A percentile compares a stretch with the other conserved stretches of the same genome.
Evolutionary conservation across 2,888 invertebrate species (phyloP).

Genomic region (Agonopterix heracliana): DNA sequence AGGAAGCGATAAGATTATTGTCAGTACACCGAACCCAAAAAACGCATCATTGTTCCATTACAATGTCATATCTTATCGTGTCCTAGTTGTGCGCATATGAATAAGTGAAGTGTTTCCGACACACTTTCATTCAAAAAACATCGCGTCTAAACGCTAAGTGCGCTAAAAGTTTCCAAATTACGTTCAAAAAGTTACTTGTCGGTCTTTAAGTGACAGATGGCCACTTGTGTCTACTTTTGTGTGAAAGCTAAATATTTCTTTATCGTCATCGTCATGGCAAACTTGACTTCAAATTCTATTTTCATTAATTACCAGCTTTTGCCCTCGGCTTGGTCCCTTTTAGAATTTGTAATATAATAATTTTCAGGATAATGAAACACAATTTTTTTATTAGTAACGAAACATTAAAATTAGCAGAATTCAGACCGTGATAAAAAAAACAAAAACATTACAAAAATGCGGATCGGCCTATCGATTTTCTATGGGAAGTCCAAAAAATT

Average conservation of each 20-base stretch:
- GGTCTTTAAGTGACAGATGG: conserved; percentile 5
- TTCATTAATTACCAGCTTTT: too few relatives aligned
- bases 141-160: conserved; percentile 21
- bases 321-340: too few relatives aligned
- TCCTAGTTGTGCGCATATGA: conserved; percentile 21
- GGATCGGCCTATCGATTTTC: too few relatives aligned
- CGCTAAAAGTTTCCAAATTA: conserved; percentile 23
- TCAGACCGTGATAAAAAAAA: too few relatives aligned
- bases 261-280: not conserved
- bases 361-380: too few relatives aligned
- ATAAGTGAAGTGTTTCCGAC: conserved; percentile 17
- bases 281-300: too few relatives aligned
- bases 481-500: too few relatives aligned
- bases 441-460: too few relatives aligned
- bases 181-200: not conserved
- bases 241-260: conserved; percentile 6
- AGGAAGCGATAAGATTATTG: conserved; percentile 58
- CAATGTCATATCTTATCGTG: conserved; percentile 47
- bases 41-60: conserved; percentile 49
- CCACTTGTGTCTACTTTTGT: conserved; percentile 9
- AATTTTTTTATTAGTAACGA: too few relatives aligned
- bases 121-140: conserved; percentile 16
- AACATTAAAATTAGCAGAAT: too few relatives aligned
- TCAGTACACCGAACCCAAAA: conserved; percentile 45
- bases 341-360: too few relatives aligned